Evolutionary conservation across 92 coral and sea anemone species (phyloP), one percentile per base, ranked within the genome.

Genomic region (Nematostella vectensis): DNA sequence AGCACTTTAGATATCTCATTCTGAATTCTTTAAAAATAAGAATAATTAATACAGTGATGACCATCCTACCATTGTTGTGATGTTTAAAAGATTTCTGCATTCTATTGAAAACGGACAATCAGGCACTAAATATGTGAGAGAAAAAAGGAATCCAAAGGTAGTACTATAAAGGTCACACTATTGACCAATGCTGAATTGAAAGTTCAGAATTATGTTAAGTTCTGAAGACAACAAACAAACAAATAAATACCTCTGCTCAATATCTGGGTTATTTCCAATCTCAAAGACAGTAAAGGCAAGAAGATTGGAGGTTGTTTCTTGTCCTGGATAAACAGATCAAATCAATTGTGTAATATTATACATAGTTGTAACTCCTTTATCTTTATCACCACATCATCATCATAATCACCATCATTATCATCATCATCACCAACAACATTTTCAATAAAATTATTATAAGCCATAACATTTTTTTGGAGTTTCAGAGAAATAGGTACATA

Each of bases 241-340:
- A 36, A 36, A 36, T 36, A 15, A 2, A 17, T 62, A 76, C 83
- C 77, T 62, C 40, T 56, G 60, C 50, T 82, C 77, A 31, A 82
- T 40, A 27, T 71, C 69, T 4, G 84, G 70, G 25, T 82, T 62
- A 22, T 48, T 71, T 28, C 63, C 53, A 20, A 77, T 72, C 55
- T 82, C 85, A 67, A 57, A 67, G 29, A 82, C 42, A 17, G 91
- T 66, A 61, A 77, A 82, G 1, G 91, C 75, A 55, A 82, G 60
- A 15, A 58, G 79, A 48, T 66, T 77, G 26, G 84, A 74, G 0
- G 91, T 82, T 0, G 91, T 82, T 50, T 82, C 91, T 59, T 82
- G 91, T 11, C 91, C 91, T 48, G 65, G 24, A 13, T 56, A 30
- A 23, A 48, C 54, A 50, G 30, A 4, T 8, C 2, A 27, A 2